Conservation (phyloP, 2,113 vertebrate genomes). For the Egretta garzetta region DNA sequence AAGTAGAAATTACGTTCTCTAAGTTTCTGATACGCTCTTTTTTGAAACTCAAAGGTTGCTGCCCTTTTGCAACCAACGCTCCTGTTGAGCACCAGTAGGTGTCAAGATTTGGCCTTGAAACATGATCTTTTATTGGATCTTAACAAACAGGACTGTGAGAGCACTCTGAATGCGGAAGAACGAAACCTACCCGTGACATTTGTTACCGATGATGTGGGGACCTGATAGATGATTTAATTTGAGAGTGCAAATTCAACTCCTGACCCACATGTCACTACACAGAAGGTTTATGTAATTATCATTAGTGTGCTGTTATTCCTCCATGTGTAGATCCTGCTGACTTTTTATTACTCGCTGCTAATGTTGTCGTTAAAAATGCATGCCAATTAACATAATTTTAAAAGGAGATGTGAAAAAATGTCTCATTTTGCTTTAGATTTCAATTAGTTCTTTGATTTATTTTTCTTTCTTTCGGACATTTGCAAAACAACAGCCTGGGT, state of each 20-base stretch:
- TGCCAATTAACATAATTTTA: conserved; percentile 40
- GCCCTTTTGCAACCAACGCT: background rate
- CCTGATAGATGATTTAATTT: conserved; percentile 22
- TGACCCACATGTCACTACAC: conserved; percentile 38
- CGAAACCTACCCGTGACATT: background rate
- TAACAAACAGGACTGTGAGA: background rate
- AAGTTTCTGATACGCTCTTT: background rate
- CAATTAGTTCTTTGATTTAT: background rate
- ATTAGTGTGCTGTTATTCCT: conserved; percentile 38
- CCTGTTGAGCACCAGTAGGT: background rate
- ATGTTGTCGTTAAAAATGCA: conserved; percentile 49
- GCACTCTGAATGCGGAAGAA: background rate
- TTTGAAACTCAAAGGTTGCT: background rate
- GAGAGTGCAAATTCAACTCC: conserved; percentile 37
- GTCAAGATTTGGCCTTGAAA: background rate
- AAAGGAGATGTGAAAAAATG: background rate
- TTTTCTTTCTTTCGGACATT: background rate
- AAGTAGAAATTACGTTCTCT: background rate
- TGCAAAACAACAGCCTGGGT: background rate
- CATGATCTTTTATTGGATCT: background rate
- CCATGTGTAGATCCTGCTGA: conserved; percentile 3
- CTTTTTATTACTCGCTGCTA: conserved; percentile 34
- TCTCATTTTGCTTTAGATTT: background rate
- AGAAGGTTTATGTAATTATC: conserved; percentile 54
- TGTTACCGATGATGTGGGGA: background rate